phyloP scores from a whole-genome alignment of 2,888 invertebrate species.

The Leptodirus hochenwartii region DNA sequence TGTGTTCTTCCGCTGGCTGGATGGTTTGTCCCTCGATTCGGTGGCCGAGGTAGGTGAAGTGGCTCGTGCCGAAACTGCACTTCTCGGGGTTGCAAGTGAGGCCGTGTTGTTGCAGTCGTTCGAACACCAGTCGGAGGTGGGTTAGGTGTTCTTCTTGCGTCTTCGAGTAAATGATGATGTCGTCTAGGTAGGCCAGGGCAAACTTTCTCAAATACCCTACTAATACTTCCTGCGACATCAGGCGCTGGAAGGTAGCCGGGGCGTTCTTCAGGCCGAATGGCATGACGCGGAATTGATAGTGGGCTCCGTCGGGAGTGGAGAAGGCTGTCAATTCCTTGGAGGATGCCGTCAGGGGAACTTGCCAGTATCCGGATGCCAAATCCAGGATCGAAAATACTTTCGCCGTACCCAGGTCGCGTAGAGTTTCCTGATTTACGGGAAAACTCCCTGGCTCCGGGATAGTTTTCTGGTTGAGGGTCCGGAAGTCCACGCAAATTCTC shows the following conservation, averaged over 20 bases:
- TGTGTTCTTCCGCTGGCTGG: conserved; percentile 9
- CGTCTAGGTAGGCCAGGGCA: conserved; percentile 16
- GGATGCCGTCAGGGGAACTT: conserved; percentile 14
- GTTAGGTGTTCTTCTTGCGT: conserved; percentile 11
- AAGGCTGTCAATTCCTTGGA: conserved; percentile 16
- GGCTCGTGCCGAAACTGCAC: conserved; percentile 10
- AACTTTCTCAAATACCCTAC: conserved; percentile 11
- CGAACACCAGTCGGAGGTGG: conserved; percentile 12
- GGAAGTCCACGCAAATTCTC: too few relatives aligned
- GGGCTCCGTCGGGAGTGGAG: conserved; percentile 15
- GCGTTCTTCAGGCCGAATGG: conserved; percentile 17
- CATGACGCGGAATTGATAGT: conserved; percentile 17
- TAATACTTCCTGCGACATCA: conserved; percentile 16
- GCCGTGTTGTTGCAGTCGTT: conserved; percentile 11
- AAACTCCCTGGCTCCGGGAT: too few relatives aligned
- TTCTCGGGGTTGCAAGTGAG: conserved; percentile 10
- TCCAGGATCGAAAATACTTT: conserved; percentile 17
- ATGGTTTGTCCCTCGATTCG: conserved; percentile 9
- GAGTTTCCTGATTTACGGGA: too few relatives aligned
- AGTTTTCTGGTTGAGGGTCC: too few relatives aligned
- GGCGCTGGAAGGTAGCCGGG: conserved; percentile 16
- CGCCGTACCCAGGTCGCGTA: conserved; percentile 16
- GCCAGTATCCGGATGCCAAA: conserved; percentile 18
- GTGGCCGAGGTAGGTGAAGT: conserved; percentile 11
- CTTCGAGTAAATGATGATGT: conserved; percentile 14